Evolutionary conservation across 2,888 invertebrate genomes (phyloP).

Genomic region (Caenorhabditis panamensis): DNA sequence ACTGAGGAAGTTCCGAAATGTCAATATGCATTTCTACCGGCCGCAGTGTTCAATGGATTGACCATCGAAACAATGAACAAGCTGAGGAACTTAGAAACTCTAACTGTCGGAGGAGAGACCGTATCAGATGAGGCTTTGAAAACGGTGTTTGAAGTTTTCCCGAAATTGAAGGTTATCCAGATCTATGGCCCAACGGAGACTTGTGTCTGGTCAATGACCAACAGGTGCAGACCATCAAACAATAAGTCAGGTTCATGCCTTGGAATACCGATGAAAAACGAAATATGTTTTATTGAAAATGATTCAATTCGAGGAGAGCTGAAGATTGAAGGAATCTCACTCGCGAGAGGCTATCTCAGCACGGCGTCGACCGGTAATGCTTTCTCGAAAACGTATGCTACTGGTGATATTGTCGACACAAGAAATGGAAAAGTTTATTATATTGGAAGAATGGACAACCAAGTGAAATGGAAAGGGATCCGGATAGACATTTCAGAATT

Average conservation of each 20-base stretch:
- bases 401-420: constrained; percentile 64
- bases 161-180: constrained; percentile 52
- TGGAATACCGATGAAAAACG: constrained; percentile 64
- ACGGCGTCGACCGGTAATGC: constrained; percentile 3
- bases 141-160: constrained; percentile 1
- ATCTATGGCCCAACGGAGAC: constrained; percentile 79
- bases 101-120: constrained; percentile 78
- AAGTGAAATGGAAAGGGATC: constrained; percentile 71
- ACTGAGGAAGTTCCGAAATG: constrained; percentile 50
- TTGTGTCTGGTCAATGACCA: constrained; percentile 74
- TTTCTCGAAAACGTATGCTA: constrained; percentile 40
- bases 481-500: constrained; percentile 59
- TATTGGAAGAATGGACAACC: constrained; percentile 71
- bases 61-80: constrained; percentile 51
- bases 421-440: constrained; percentile 36
- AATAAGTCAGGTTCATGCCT: constrained; percentile 62
- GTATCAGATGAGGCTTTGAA: constrained; percentile 51
- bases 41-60: constrained; percentile 76
- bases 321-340: constrained; percentile 52
- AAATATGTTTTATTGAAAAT: constrained; percentile 25
- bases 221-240: constrained; percentile 46
- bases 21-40: constrained; percentile 71
- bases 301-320: constrained; percentile 55
- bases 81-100: constrained; percentile 54
- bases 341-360: constrained; percentile 65